These are phyloP conservation scores for Sternarchorhynchus goeldii DNA, from an alignment of 2,797 vertebrate species.

Conservation along the genomic window DNA sequence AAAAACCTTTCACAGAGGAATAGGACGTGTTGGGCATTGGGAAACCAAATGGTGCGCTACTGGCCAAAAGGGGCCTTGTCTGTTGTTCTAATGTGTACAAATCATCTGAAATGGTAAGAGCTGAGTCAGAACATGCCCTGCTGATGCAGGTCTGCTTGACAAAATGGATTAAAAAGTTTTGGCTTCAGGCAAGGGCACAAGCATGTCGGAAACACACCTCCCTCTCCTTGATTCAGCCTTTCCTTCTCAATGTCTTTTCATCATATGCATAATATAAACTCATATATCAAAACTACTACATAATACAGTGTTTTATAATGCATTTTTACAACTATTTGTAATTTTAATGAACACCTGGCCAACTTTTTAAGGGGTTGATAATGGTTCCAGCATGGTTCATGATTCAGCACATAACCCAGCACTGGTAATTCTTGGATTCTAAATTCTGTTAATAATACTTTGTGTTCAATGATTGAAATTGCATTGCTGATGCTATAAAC, in stretches of 20 bases:
- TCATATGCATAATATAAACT: constrained; percentile 49
- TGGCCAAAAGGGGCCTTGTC: constrained; percentile 48
- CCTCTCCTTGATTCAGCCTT: constrained; percentile 19
- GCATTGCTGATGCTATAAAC: background rate
- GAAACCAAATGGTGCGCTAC: constrained; percentile 45
- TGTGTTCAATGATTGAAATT: background rate
- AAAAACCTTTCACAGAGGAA: constrained; percentile 40
- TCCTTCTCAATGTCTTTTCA: constrained; percentile 41
- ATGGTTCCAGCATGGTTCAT: background rate
- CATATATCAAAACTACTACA: constrained; percentile 28
- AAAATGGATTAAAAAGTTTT: constrained; percentile 58
- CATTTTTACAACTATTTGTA: constrained; percentile 34
- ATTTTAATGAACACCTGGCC: background rate
- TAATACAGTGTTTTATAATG: constrained; percentile 39
- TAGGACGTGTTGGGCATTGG: constrained; percentile 48
- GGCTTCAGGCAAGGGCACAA: constrained; percentile 38
- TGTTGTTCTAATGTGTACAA: constrained; percentile 61
- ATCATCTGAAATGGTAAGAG: constrained; percentile 65
- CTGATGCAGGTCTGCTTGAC: constrained; percentile 30
- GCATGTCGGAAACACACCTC: constrained; percentile 32
- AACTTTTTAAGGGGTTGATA: constrained; percentile 25
- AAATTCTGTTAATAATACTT: constrained; percentile 19
- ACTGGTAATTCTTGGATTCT: constrained; percentile 15
- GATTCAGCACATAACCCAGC: constrained; percentile 24
- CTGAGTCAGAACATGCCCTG: constrained; percentile 42